These are phyloP conservation scores for Myocastor coypus DNA, from an alignment of 2,113 vertebrate genomes.

Conservation along the genomic window DNA sequence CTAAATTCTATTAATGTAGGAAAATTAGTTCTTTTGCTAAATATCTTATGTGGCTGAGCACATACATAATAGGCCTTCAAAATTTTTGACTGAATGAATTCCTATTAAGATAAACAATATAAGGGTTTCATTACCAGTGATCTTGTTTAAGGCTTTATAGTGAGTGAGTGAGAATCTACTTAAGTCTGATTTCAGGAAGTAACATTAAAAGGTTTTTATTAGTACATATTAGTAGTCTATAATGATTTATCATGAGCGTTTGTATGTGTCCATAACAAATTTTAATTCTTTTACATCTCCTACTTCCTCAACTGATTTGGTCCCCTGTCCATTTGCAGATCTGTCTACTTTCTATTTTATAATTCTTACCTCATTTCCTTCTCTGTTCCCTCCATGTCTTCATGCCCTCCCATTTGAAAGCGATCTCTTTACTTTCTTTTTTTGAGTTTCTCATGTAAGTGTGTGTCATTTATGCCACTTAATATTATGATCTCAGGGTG, in stretches of 20 bases:
- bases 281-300: neutral
- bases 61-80: neutral
- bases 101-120: neutral
- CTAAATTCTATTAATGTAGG: neutral
- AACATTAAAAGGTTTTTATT: neutral
- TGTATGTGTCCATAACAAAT: neutral
- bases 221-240: neutral
- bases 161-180: constrained; percentile 12
- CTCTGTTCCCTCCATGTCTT: neutral
- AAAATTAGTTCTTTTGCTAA: neutral
- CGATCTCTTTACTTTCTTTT: neutral
- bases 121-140: neutral
- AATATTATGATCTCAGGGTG: neutral
- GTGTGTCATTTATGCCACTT: neutral
- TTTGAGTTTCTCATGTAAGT: neutral
- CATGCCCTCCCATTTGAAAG: neutral
- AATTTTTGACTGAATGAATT: constrained; percentile 38
- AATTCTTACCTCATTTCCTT: neutral
- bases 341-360: neutral
- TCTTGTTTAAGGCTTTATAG: neutral
- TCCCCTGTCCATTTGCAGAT: neutral
- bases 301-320: neutral
- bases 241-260: neutral
- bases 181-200: neutral
- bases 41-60: neutral